Evolutionary conservation across 2,797 vertebrate species (phyloP), one percentile per base, ranked within the genome.

Genomic region (Fundulus diaphanus): DNA sequence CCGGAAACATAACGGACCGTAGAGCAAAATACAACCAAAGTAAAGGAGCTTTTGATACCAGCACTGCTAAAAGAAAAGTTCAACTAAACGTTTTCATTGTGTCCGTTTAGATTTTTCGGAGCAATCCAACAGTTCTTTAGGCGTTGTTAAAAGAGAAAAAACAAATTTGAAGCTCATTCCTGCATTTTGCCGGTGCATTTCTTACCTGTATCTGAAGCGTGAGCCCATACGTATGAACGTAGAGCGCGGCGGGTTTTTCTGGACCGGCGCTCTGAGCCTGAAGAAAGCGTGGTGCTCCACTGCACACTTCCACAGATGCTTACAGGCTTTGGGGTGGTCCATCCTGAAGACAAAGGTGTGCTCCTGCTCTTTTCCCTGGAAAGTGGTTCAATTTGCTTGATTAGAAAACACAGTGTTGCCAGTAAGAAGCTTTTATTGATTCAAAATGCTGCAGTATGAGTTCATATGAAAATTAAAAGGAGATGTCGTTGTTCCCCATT

Each of bases 241-340:
- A 0, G 97, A 96, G 3, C 93, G 95, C 6, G 96, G 91, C 5
- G 97, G 95, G 89, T 94, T 94, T 80, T 99, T 99, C 44, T 99
- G 96, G n/a, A 98, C 96, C 0, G 98, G 98, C 1, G 97, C 96
- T 40, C 98, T 95, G 56, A 99, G 96, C n/a, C 98, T 96, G 87
- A 99, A 99, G 93, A 99, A 99, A 57, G 98, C 96, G 0, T 99
- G 98, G 85, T 99, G 98, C n/a, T 99, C 98, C 83, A 99, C 96
- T 0, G 98, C 98, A 84, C 98, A 99, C 70, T 99, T 99, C 98
- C 98, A 99, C 44, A 99, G 93, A 86, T 99, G 98, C 85, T 99
- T 99, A 86, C 98, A 99, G 63, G 98, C 98, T 89, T 99, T 99
- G 18, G 98, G 98, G 76, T 99, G 98, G 68, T 99, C 98, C 96